These are phyloP conservation scores for Osmerus mordax DNA, from an alignment of 2,113 vertebrate genomes.

Conservation along the genomic window DNA sequence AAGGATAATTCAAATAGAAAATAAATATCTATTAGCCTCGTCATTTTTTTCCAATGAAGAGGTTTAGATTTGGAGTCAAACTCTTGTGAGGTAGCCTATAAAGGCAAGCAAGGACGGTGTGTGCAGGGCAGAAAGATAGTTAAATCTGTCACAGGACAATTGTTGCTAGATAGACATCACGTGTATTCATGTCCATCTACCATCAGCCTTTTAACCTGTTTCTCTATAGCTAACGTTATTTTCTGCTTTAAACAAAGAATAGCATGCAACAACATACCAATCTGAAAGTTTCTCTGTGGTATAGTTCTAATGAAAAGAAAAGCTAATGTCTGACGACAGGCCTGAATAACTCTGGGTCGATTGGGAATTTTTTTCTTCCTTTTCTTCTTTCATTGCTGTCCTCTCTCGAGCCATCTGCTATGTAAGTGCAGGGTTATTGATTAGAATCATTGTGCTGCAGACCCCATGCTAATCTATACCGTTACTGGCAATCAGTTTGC, in stretches of 20 bases:
- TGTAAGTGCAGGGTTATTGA: slow-evolving; percentile 77
- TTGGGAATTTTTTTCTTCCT: slow-evolving; percentile 50
- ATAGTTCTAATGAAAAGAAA: slow-evolving; percentile 11
- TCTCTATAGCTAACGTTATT: not conserved
- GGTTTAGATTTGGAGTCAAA: too few relatives aligned
- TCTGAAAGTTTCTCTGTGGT: not conserved
- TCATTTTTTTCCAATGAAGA: too few relatives aligned
- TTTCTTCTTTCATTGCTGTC: slow-evolving; percentile 50
- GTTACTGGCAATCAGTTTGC: slow-evolving; percentile 73
- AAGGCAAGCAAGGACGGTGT: too few relatives aligned
- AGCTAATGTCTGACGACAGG: slow-evolving; percentile 35
- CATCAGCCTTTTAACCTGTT: too few relatives aligned
- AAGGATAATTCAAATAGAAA: too few relatives aligned
- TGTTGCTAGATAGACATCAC: too few relatives aligned
- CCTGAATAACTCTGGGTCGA: slow-evolving; percentile 46
- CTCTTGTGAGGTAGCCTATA: too few relatives aligned
- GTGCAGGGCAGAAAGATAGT: too few relatives aligned
- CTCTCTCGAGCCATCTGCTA: slow-evolving; percentile 79
- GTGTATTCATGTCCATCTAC: too few relatives aligned
- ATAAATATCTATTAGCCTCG: too few relatives aligned
- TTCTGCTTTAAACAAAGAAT: not conserved
- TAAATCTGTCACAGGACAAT: too few relatives aligned
- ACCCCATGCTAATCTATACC: slow-evolving; percentile 82
- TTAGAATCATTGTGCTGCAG: slow-evolving; percentile 78
- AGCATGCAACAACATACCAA: not conserved